These are phyloP conservation scores for Drosophila prosaltans DNA, from an alignment of 1,140 invertebrate genomes.

Conservation along the genomic window DNA sequence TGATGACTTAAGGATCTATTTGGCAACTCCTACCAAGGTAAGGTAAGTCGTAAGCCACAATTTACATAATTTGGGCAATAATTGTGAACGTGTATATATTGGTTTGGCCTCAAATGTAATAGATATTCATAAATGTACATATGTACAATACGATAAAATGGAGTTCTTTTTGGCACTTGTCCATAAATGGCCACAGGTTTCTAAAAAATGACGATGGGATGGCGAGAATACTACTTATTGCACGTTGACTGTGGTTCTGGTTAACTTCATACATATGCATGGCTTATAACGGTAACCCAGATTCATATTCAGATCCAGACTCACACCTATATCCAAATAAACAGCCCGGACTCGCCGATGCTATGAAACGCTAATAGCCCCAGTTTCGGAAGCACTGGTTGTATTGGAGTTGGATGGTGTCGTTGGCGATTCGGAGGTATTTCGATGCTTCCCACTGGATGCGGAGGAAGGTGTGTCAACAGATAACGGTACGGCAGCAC, in stretches of 20 bases:
- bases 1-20: slow-evolving; percentile 9
- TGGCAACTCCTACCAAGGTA: slow-evolving; percentile 9
- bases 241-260: slow-evolving; percentile 32
- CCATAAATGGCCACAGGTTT: slow-evolving; percentile 54
- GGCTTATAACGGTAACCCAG: neutral
- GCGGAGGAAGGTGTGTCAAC: slow-evolving; percentile 25
- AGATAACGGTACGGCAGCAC: slow-evolving; percentile 21
- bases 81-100: neutral
- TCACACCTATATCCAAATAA: neutral
- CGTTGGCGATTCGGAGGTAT: slow-evolving; percentile 38
- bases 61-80: slow-evolving; percentile 1
- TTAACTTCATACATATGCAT: slow-evolving; percentile 4
- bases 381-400: slow-evolving; percentile 61
- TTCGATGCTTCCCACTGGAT: slow-evolving; percentile 46
- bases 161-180: slow-evolving; percentile 54
- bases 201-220: slow-evolving; percentile 41
- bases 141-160: slow-evolving; percentile 20
- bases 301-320: neutral
- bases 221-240: slow-evolving; percentile 43
- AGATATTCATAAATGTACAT: slow-evolving; percentile 3
- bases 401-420: slow-evolving; percentile 28
- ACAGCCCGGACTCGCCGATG: slow-evolving; percentile 20
- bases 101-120: slow-evolving; percentile 3
- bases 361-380: slow-evolving; percentile 80
- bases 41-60: slow-evolving; percentile 6